phyloP scores from a whole-genome alignment of 2,113 vertebrate species.

The Piaya cayana region DNA sequence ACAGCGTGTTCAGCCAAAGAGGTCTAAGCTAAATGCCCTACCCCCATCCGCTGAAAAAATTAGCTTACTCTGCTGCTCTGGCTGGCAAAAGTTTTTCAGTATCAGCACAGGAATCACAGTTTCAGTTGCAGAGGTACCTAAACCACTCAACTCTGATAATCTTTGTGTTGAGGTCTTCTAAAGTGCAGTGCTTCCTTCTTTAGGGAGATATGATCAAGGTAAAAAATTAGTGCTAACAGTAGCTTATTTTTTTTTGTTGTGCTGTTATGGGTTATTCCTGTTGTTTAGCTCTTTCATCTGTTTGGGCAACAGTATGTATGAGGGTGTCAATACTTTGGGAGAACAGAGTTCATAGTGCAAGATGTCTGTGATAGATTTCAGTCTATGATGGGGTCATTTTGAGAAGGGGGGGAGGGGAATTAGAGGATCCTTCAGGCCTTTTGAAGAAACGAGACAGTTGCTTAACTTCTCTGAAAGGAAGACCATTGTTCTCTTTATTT shows the following conservation, averaged over 20 bases:
- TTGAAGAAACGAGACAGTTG: not conserved
- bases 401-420: not conserved
- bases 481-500: not conserved
- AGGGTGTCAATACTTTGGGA: not conserved
- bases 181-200: not conserved
- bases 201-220: not conserved
- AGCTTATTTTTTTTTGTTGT: not conserved
- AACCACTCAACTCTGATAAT: not conserved
- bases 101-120: not conserved
- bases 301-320: not conserved
- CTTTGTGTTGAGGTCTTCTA: not conserved
- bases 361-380: not conserved
- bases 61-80: not conserved
- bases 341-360: not conserved
- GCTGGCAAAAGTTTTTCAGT: not conserved
- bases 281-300: not conserved
- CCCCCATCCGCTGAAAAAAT: not conserved
- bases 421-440: not conserved
- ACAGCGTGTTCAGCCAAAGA: not conserved
- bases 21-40: not conserved
- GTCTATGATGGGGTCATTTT: not conserved
- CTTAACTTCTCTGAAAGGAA: not conserved
- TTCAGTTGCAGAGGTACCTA: not conserved
- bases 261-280: not conserved
- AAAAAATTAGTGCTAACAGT: not conserved